Base-by-base conservation (phyloP, 2,797 vertebrate genomes). In the Sarcoramphus papa region DNA sequence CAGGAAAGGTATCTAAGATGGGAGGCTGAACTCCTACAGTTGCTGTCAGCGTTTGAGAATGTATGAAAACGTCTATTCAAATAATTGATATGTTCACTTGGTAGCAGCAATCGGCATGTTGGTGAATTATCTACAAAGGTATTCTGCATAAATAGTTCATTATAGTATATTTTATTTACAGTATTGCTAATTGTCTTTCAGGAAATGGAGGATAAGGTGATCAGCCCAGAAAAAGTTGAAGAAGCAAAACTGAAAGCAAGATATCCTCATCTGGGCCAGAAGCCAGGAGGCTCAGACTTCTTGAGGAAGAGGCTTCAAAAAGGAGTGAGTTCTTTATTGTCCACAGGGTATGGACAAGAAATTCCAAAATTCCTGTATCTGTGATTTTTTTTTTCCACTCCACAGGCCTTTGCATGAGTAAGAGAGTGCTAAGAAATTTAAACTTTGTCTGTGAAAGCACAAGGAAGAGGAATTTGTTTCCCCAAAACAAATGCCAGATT, bases 251-350 rank as follows among this genome's bases (percentile, higher is more conserved):
- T 99, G 96, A 99, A 99, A 98, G 98, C 99, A 95, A 99, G 99
- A 95, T 99, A 99, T 86, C 99, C 99, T 97, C 99, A 99, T 95
- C 98, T 99, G 97, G 99, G 99, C 77, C 98, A 99, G 93, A 99
- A 99, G 93, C 99, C 99, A 20, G 99, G 99, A 73, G 99, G 99
- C 70, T 99, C 99, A 2, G 99, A 99, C 96, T 99, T 99, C 97
- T 98, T 99, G 95, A 99, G 99, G 96, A 99, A 99, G 98, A 98
- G 99, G 85, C 99, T 99, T 88, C 99, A 99, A 96, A 99, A 99
- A 96, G 99, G 99, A 98, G 99, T 99, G 98, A 99, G 99, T 98
- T 92, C 51, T 94, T 74, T 41, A 31, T n/a, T 95, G n/a, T 91
- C 47, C 28, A 4, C 3, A n/a, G 85, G 9, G 14, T 68, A 28